Base-by-base conservation (phyloP, 2,888 invertebrate species). In the Elmis aenea region DNA sequence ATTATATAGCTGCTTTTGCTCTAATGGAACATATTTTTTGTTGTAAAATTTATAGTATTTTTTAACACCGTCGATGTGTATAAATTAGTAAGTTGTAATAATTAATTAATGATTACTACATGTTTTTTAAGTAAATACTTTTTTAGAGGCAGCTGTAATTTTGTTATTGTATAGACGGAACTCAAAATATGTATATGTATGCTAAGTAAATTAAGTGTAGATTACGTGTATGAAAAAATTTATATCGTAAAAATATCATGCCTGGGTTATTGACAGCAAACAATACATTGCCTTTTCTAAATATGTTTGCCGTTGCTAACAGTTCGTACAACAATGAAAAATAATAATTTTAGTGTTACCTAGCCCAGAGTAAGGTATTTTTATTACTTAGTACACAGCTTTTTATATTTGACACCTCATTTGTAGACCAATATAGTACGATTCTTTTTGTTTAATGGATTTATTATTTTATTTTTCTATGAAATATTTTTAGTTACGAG, bases 401-500 rank as follows among this genome's bases (percentile, higher is more conserved):
- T 34, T 34, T 36, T 36, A 36, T 29, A 29, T 3, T 33, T 31
- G 15, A 11, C 26, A 20, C n/a, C n/a, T n/a, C 18, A 18, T 18
- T 18, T 18, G 18, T 8, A 6, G 5, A 18, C n/a, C n/a, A 18
- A 8, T 18, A 8, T 18, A 18, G 8, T 18, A 18, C 16, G 15
- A 20, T 33, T 26, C 24, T 16, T 33, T 41, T 41, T 37, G 35
- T 41, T 41, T 21, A 26, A 41, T 20, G 33, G 26, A 24, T 30
- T 33, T 18, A 6, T 51, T 46, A 51, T 52, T 59, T 57, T 52
- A 54, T 58, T 57, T 58, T 58, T 58, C 53, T 54, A 55, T 50
- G 46, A 42, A 41, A 51, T 52, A 44, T 48, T 52, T 48, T 57
- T 48, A 50, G 51, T 59, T 45, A 51, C 46, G 46, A 49, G 46